Evolutionary conservation across 2,888 invertebrate species (phyloP).

Genomic region (Lithophane socia): DNA sequence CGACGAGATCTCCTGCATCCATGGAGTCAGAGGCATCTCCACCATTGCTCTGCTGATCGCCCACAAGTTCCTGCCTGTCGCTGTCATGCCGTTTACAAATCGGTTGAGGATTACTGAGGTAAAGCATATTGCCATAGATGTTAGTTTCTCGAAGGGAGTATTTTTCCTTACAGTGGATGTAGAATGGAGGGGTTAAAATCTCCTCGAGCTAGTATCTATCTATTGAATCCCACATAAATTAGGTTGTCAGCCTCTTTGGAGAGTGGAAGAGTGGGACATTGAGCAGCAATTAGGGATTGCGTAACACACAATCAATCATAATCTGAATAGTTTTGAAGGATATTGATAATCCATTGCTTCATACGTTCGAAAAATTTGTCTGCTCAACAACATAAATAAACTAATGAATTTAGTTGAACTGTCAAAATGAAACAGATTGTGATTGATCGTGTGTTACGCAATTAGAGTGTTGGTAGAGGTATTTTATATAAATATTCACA

Average conservation of each 20-base stretch:
- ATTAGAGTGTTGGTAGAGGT: too few species aligned
- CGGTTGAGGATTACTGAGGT: slow-evolving; percentile 91
- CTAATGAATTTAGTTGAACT: too few species aligned
- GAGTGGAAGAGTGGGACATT: too few species aligned
- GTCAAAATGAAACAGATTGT: too few species aligned
- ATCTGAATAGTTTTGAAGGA: too few species aligned
- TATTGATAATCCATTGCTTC: too few species aligned
- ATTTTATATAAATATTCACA: background rate
- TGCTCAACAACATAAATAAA: too few species aligned
- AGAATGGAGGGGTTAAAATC: background rate
- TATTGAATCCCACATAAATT: background rate
- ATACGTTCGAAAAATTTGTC: too few species aligned
- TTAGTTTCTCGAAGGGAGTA: background rate
- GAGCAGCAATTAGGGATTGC: too few species aligned
- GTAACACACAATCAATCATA: too few species aligned
- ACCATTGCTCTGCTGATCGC: slow-evolving; percentile 92
- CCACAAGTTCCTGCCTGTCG: slow-evolving; percentile 92
- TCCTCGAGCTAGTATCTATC: background rate
- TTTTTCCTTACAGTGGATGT: background rate
- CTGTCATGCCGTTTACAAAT: slow-evolving; percentile 92
- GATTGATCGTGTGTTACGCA: too few species aligned
- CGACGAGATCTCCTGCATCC: slow-evolving; percentile 92
- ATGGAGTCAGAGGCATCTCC: slow-evolving; percentile 92
- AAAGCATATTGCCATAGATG: background rate
- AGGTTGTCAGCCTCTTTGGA: background rate